A percentile compares a stretch with the other conserved stretches of the same genome.
Evolutionary conservation across 2,888 invertebrate species (phyloP).

Genomic region (Acleris literana): DNA sequence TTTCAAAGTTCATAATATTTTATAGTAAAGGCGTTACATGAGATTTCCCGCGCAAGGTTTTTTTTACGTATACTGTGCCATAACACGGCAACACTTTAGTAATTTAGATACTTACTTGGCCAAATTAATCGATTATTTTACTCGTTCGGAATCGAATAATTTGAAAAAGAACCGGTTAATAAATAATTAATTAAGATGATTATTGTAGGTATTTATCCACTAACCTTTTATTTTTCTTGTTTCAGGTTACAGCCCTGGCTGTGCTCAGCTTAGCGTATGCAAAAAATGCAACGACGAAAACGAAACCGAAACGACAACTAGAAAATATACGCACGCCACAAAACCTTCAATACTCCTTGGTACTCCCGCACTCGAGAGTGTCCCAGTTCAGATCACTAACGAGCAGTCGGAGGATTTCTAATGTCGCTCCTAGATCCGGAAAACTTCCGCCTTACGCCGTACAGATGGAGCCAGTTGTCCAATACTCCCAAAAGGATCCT

Average conservation of each 20-base stretch:
- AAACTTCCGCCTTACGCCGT: slow-evolving; percentile 88
- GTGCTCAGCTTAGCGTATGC: slow-evolving; percentile 79
- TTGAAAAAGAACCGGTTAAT: too few species aligned
- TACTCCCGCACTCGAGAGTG: slow-evolving; percentile 83
- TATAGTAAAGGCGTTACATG: too few species aligned
- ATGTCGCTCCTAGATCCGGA: slow-evolving; percentile 73
- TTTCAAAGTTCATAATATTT: too few species aligned
- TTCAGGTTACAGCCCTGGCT: slow-evolving; percentile 83
- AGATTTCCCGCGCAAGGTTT: too few species aligned
- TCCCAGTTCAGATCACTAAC: slow-evolving; percentile 79
- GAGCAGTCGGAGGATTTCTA: slow-evolving; percentile 81
- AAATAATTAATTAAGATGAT: slow-evolving; percentile 31
- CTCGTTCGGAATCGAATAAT: too few species aligned
- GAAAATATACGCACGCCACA: slow-evolving; percentile 82
- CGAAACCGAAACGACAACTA: slow-evolving; percentile 81
- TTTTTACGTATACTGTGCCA: too few species aligned
- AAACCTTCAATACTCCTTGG: slow-evolving; percentile 84
- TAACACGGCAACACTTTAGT: too few species aligned
- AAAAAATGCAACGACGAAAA: slow-evolving; percentile 74
- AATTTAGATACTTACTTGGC: too few species aligned
- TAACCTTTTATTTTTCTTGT: slow-evolving; percentile 54
- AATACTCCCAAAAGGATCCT: slow-evolving; percentile 91
- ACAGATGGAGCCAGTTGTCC: slow-evolving; percentile 91
- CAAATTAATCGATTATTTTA: too few species aligned
- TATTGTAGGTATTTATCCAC: slow-evolving; percentile 9